These are phyloP conservation scores for Drosophila sp. DNA, from an alignment of 1,140 invertebrate genomes.

Conservation along the genomic window DNA sequence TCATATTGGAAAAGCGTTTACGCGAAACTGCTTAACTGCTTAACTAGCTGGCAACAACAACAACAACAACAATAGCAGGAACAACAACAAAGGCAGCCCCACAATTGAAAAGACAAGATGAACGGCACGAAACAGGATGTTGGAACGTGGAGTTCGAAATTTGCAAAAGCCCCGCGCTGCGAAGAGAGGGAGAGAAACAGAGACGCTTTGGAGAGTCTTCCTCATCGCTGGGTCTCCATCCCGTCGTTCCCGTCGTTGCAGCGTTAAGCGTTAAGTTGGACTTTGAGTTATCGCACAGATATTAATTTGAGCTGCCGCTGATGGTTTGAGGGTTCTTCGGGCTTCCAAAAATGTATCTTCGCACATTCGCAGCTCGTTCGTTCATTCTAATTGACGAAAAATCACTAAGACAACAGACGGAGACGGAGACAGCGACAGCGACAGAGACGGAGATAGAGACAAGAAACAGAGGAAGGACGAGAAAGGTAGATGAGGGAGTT, in stretches of 20 bases:
- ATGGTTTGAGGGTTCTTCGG: conserved; percentile 55
- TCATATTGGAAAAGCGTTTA: conserved; percentile 82
- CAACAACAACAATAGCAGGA: conserved; percentile 38
- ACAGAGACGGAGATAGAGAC: background rate
- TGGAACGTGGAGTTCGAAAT: conserved; percentile 79
- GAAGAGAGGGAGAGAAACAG: background rate
- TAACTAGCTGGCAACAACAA: conserved; percentile 79
- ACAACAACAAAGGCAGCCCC: conserved; percentile 59
- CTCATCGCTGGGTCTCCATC: too few relatives aligned
- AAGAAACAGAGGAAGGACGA: too few relatives aligned
- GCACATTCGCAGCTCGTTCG: conserved; percentile 79
- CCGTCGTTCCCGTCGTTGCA: conserved; percentile 16
- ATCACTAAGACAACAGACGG: conserved; percentile 63
- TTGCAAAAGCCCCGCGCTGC: conserved; percentile 60
- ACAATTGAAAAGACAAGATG: conserved; percentile 82
- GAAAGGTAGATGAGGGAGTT: conserved; percentile 30
- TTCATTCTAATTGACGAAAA: conserved; percentile 81
- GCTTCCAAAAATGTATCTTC: conserved; percentile 70
- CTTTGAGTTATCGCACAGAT: conserved; percentile 79
- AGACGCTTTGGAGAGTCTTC: background rate
- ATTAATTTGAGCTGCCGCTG: conserved; percentile 82
- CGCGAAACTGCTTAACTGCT: conserved; percentile 81
- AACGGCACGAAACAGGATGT: conserved; percentile 81
- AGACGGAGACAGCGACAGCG: conserved; percentile 28
- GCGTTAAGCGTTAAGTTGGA: conserved; percentile 47